Conservation (phyloP, 2,888 invertebrate species). For the Clostera curtula region DNA sequence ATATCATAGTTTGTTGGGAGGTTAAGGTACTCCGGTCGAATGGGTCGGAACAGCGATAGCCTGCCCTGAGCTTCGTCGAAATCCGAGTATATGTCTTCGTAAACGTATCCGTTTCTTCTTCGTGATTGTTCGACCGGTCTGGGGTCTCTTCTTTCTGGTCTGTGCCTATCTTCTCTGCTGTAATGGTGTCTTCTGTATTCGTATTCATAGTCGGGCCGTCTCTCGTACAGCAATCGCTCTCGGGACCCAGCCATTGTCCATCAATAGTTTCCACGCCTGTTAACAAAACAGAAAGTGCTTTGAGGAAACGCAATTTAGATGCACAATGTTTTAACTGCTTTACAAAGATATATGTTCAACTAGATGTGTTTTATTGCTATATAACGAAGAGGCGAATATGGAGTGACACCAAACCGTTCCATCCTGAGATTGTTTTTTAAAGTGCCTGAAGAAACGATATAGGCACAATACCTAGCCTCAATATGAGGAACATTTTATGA, state of each 20-base stretch:
- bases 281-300: constrained; percentile 39
- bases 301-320: too few species aligned
- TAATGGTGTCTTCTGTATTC: constrained; percentile 39
- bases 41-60: constrained; percentile 63
- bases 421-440: too few species aligned
- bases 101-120: constrained; percentile 64
- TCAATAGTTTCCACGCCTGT: constrained; percentile 40
- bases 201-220: constrained; percentile 45
- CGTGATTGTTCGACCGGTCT: constrained; percentile 35
- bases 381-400: too few species aligned
- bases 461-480: too few species aligned
- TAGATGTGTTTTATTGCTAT: too few species aligned
- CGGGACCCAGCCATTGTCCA: constrained; percentile 61
- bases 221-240: constrained; percentile 57
- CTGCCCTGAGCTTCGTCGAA: constrained; percentile 67
- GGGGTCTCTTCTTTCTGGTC: constrained; percentile 32
- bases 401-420: too few species aligned
- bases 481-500: too few species aligned
- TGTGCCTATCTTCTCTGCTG: constrained; percentile 29
- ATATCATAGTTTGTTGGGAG: constrained; percentile 53
- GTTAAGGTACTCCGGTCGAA: constrained; percentile 65
- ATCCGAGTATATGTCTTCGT: constrained; percentile 69
- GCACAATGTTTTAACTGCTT: too few species aligned
- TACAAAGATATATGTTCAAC: too few species aligned
- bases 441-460: too few species aligned